These are phyloP conservation scores for Takifugu rubripes DNA, from an alignment of 2,797 vertebrate genomes.

Conservation along the genomic window DNA sequence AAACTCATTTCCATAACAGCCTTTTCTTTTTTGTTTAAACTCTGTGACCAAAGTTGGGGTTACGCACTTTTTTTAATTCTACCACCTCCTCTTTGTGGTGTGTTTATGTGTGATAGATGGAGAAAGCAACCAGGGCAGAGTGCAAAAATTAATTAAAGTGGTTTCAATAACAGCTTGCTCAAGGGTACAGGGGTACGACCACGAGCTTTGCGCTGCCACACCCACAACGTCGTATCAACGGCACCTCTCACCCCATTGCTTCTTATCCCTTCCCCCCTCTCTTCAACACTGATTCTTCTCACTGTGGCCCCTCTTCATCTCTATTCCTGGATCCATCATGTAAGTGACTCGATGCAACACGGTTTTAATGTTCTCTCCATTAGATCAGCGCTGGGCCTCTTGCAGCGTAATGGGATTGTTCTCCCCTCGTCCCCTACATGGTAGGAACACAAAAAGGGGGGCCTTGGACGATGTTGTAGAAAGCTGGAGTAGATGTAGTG, in stretches of 20 bases:
- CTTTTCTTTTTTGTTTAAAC: conserved; percentile 19
- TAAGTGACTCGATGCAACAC: conserved; percentile 70
- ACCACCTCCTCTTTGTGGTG: conserved; percentile 38
- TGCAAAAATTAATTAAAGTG: conserved; percentile 76
- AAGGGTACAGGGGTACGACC: conserved; percentile 65
- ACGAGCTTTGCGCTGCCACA: conserved; percentile 29
- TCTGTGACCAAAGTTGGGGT: conserved; percentile 45
- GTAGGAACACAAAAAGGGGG: conserved; percentile 35
- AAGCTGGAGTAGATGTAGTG: conserved; percentile 56
- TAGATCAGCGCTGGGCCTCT: conserved; percentile 61
- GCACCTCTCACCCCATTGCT: conserved; percentile 28
- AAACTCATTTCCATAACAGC: conserved; percentile 34
- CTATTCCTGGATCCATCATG: conserved; percentile 59
- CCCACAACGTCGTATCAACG: conserved; percentile 55
- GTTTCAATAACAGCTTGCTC: conserved; percentile 77
- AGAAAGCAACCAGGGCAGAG: conserved; percentile 33
- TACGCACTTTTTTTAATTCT: conserved; percentile 29
- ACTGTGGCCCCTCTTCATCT: conserved; percentile 29
- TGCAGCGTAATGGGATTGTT: conserved; percentile 74
- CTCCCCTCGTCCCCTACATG: conserved; percentile 42
- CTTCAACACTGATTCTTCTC: conserved; percentile 20
- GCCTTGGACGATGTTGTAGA: conserved; percentile 50
- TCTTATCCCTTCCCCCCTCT: conserved; percentile 33
- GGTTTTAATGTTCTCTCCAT: conserved; percentile 76
- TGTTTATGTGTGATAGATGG: conserved; percentile 27